Evolutionary conservation across 2,113 vertebrate species (phyloP), one percentile per base, ranked within the genome.

Genomic region (Mola mola): DNA sequence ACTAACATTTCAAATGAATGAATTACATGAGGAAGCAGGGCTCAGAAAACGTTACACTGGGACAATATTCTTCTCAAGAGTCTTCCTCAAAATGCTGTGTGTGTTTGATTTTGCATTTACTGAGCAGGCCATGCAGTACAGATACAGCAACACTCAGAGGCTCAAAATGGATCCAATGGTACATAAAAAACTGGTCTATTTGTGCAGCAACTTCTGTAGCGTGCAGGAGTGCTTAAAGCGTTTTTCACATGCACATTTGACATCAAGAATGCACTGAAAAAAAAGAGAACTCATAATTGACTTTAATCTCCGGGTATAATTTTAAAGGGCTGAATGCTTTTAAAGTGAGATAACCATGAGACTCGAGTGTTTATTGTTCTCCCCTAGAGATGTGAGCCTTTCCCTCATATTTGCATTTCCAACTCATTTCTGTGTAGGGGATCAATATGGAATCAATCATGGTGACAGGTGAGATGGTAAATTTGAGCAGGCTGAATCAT

Each of bases 371-470:
- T 69, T 78, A 80, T 70, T 52, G 62, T 60, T 75, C 44, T 51
- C 61, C 77, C 61, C 55, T 38, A 55, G 55, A 75, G 67, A 79
- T 75, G 66, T 34, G 56, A 82, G 69, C 42, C 62, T 69, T 84
- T 85, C 73, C 72, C 85, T 86, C 81, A 85, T 82, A 88, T 89
- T 89, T 87, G 83, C 84, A 90, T 89, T 86, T 88, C 66, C 74
- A 78, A 68, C 84, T 88, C 70, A 84, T 86, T 78, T 83, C 72
- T 66, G 68, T 62, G 55, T 47, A 42, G 28, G 58, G 62, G 81
- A 86, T 90, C 87, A 88, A 90, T 90, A 89, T 19, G 61, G 66
- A 89, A 88, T 90, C 86, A 88, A 90, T 90, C 87, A 88, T 37
- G 75, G 66, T 88, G 85, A 89, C 84, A 90, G 81, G 75, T 87